Evolutionary conservation across 2,113 vertebrate genomes (phyloP).

Genomic region (Turdus rufiventris): DNA sequence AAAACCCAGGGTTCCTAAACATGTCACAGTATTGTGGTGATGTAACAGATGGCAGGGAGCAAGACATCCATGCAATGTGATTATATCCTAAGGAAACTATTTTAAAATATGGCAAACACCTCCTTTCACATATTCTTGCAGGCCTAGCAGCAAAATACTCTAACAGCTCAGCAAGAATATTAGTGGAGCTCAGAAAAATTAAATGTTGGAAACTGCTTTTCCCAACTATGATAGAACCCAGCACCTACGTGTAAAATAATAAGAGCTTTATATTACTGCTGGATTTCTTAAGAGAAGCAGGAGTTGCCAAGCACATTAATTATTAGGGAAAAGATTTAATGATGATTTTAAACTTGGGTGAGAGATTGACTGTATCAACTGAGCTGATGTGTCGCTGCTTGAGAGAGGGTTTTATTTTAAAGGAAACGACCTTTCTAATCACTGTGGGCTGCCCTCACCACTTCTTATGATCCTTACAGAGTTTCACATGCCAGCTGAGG

Average conservation of each 20-base stretch:
- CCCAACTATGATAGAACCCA: not conserved
- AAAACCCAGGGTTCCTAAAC: not conserved
- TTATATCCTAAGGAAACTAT: not conserved
- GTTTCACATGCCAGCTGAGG: not conserved
- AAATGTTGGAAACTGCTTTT: not conserved
- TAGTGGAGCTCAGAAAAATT: not conserved
- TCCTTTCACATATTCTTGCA: not conserved
- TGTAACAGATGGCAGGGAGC: conserved; percentile 39
- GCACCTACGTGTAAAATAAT: not conserved
- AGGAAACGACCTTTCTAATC: not conserved
- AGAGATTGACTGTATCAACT: not conserved
- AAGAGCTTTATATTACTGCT: not conserved
- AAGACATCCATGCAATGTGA: not conserved
- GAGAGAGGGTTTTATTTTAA: not conserved
- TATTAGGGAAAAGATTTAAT: not conserved
- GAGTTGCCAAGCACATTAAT: not conserved
- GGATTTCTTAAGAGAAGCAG: not conserved
- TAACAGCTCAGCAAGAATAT: not conserved
- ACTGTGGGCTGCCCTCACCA: not conserved
- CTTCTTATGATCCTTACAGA: not conserved
- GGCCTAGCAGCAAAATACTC: not conserved
- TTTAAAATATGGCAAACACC: not conserved
- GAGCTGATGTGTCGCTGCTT: not conserved
- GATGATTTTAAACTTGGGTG: not conserved
- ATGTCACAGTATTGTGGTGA: not conserved